These are phyloP conservation scores for Pitta sordida DNA, from an alignment of 2,113 vertebrate species.

Conservation along the genomic window DNA sequence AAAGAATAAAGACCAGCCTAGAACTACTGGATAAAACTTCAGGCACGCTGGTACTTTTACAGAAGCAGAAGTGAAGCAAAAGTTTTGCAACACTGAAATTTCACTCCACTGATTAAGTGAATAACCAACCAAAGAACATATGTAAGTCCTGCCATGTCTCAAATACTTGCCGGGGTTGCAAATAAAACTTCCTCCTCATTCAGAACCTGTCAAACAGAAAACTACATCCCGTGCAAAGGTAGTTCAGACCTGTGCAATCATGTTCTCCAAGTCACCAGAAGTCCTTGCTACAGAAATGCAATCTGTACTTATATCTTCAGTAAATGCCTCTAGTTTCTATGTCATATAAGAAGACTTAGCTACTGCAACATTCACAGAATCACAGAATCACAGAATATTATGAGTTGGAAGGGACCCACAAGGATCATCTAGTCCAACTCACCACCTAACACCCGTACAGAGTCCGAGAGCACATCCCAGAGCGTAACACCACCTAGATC, in stretches of 20 bases:
- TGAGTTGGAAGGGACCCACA: too few relatives aligned
- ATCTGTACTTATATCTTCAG: neutral
- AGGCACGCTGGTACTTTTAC: neutral
- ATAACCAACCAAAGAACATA: neutral
- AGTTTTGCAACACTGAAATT: neutral
- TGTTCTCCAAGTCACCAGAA: neutral
- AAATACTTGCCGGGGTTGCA: neutral
- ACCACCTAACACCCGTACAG: too few relatives aligned
- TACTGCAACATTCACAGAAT: neutral
- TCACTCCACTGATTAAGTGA: neutral
- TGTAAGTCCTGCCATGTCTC: neutral
- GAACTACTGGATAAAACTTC: neutral
- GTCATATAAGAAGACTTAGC: neutral
- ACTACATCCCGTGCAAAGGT: neutral
- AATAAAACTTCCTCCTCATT: neutral
- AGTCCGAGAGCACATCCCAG: too few relatives aligned
- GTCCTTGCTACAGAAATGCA: neutral
- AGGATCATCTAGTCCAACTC: too few relatives aligned
- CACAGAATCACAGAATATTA: too few relatives aligned
- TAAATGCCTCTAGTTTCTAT: neutral
- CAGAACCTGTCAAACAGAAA: neutral
- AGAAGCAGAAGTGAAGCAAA: neutral
- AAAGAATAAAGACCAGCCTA: neutral
- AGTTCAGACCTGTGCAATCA: neutral
- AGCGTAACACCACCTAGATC: too few relatives aligned